phyloP scores from a whole-genome alignment of 2,113 vertebrate genomes.

The Microtus oregoni region DNA sequence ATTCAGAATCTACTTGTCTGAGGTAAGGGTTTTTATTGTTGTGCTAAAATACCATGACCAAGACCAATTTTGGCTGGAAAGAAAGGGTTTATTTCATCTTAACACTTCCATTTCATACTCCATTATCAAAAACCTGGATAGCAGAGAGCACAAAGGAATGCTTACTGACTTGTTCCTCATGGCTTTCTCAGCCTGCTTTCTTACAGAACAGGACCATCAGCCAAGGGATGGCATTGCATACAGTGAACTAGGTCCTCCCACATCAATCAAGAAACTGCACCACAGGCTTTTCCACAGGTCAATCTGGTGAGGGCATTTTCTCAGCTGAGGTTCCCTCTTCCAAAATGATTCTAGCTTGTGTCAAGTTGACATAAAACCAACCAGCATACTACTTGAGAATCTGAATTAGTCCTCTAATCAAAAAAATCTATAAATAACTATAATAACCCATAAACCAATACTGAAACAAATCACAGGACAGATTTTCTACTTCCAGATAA shows the following conservation, averaged over 20 bases:
- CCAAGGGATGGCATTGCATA: neutral
- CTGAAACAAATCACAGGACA: constrained; percentile 27
- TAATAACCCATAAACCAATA: constrained; percentile 19
- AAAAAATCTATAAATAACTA: constrained; percentile 43
- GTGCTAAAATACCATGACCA: neutral
- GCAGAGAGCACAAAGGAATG: neutral
- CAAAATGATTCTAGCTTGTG: neutral
- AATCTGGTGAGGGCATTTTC: neutral
- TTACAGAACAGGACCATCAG: neutral
- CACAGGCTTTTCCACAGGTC: neutral
- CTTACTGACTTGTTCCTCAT: neutral
- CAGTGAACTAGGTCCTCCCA: neutral
- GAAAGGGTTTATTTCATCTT: neutral
- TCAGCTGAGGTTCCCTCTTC: neutral
- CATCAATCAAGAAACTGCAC: neutral
- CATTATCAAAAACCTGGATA: neutral
- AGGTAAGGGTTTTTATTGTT: neutral
- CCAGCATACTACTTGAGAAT: neutral
- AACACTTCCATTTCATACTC: neutral
- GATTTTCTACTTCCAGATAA: neutral
- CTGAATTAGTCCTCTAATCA: constrained; percentile 10
- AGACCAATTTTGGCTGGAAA: neutral
- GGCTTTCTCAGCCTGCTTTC: neutral
- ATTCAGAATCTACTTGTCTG: neutral
- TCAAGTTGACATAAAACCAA: neutral